Conservation (phyloP, 1,140 invertebrate genomes). For the Homarus americanus region DNA sequence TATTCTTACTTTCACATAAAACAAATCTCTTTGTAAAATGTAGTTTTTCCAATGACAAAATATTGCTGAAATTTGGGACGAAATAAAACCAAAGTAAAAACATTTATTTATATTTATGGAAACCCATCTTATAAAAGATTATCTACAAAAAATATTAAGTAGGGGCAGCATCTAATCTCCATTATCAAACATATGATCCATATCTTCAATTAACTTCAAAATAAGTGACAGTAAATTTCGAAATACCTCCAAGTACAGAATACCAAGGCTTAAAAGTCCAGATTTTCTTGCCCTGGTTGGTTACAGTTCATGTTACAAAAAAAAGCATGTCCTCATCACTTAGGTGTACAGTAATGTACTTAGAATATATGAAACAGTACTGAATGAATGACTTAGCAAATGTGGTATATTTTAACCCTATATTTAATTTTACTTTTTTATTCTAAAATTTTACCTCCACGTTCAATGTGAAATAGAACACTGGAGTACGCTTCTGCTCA, state of each 20-base stretch:
- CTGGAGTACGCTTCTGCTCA: too few species aligned
- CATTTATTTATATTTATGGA: slow-evolving; percentile 6
- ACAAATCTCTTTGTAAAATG: too few species aligned
- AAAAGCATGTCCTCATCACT: background rate
- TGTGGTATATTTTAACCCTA: background rate
- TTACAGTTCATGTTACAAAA: background rate
- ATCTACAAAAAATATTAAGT: slow-evolving; percentile 1
- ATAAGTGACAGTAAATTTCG: too few species aligned
- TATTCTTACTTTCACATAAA: too few species aligned
- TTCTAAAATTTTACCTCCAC: too few species aligned
- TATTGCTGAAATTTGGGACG: background rate
- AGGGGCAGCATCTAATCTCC: background rate
- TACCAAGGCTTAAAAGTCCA: too few species aligned
- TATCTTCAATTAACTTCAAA: too few species aligned
- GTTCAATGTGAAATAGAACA: too few species aligned
- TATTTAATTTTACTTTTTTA: background rate
- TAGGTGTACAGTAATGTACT: background rate
- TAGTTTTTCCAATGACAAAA: background rate
- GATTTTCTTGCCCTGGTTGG: too few species aligned
- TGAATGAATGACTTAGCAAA: too few species aligned
- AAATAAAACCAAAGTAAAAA: background rate
- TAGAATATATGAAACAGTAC: background rate
- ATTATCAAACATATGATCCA: background rate
- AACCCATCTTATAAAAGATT: background rate
- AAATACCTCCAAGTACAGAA: too few species aligned